phyloP scores from a whole-genome alignment of 2,797 vertebrate genomes.

The Hydrophis major region DNA sequence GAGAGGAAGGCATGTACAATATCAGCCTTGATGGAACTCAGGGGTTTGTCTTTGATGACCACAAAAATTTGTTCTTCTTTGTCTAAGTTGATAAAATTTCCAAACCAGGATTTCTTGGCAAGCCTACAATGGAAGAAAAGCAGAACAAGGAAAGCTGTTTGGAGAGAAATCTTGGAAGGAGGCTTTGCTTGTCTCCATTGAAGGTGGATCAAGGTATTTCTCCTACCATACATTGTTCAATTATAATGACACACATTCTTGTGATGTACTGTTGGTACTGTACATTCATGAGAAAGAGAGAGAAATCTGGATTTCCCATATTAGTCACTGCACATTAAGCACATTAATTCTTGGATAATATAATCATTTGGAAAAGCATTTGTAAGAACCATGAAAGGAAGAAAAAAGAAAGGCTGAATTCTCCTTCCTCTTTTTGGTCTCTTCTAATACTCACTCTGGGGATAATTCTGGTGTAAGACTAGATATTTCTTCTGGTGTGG shows the following conservation, averaged over 20 bases:
- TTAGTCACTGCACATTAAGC: not conserved
- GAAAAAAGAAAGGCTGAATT: not conserved
- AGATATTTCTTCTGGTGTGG: constrained; percentile 92
- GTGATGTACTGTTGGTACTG: not conserved
- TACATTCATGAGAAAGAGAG: too few relatives aligned
- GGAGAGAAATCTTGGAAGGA: not conserved
- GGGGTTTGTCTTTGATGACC: constrained; percentile 90
- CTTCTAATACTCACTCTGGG: constrained; percentile 82
- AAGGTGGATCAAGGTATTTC: not conserved
- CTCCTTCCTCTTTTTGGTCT: not conserved
- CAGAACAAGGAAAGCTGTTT: not conserved
- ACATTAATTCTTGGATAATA: not conserved
- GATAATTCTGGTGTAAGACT: constrained; percentile 92
- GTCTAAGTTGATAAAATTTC: constrained; percentile 92
- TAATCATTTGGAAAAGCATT: not conserved
- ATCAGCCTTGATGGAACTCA: constrained; percentile 93
- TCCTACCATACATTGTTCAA: not conserved
- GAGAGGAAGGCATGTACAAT: constrained; percentile 93
- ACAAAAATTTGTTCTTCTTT: constrained; percentile 95
- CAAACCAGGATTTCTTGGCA: constrained; percentile 94
- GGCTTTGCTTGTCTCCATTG: not conserved
- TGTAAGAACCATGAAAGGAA: not conserved
- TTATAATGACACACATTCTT: not conserved
- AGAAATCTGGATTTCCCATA: not conserved
- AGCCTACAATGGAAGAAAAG: constrained; percentile 69